Percentiles rank a stretch among this genome's conserved stretches.
Evolutionary conservation across 2,797 vertebrate species (phyloP).

Genomic region (Girardinus metallicus): DNA sequence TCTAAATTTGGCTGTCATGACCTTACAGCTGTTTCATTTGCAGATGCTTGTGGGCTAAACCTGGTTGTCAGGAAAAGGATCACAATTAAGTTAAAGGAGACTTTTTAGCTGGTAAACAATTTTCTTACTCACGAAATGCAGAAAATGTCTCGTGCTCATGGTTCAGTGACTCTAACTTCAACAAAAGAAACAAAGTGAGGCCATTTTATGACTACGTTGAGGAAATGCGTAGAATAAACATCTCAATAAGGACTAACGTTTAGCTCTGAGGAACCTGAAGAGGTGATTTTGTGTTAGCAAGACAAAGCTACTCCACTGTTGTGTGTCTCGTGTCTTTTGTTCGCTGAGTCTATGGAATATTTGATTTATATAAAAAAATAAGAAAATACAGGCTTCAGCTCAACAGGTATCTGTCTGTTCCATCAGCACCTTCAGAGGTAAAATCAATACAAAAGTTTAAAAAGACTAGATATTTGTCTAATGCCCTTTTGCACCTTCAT

Average conservation of each 20-base stretch:
- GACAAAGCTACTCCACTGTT: neutral
- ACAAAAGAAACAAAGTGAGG: neutral
- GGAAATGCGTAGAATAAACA: neutral
- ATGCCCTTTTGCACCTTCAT: too few relatives aligned
- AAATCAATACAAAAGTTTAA: neutral
- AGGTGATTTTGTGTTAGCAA: neutral
- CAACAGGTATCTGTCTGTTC: neutral
- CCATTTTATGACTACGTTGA: neutral
- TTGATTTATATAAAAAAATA: neutral
- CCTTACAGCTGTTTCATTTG: neutral
- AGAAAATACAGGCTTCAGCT: neutral
- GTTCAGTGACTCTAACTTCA: neutral
- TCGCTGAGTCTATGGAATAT: neutral
- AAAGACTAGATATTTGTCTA: too few relatives aligned
- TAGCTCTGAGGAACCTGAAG: neutral
- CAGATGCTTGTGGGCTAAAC: neutral
- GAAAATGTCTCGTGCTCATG: neutral
- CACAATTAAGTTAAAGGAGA: neutral
- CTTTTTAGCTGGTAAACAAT: neutral
- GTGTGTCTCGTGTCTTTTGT: neutral
- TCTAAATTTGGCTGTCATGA: neutral
- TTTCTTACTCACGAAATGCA: neutral
- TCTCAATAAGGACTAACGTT: neutral
- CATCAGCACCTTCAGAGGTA: neutral
- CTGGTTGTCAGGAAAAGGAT: neutral